Evolutionary conservation across 1,140 invertebrate species (phyloP), one percentile per base, ranked within the genome.

Genomic region (Calliphora vicina): DNA sequence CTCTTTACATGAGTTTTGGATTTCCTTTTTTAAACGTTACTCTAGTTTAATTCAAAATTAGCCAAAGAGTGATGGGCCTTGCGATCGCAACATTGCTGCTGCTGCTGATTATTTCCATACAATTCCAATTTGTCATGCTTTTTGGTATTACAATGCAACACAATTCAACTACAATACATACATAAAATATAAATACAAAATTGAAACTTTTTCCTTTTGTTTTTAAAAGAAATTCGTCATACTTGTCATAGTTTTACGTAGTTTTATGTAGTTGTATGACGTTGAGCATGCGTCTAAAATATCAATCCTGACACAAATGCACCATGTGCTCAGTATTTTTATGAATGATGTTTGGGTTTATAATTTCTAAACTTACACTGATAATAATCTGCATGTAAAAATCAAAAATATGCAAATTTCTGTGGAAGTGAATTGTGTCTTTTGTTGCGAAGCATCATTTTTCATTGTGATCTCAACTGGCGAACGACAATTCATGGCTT

Each of bases 81-180:
- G 2, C 29, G 29, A 35, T 35, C 35, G 5, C 35, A 35, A 5
- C 0, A 10, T 35, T 35, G 10, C 17, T 10, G 20, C 17, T 61
- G 61, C 17, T 67, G n/a, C 23, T 23, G n/a, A 23, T 29, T 72
- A 43, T 78, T 45, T 45, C 25, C n/a, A 43, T 78, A 23, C 29
- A 23, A 12, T 25, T 1, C 10, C n/a, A 78, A 78, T 78, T 78
- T 78, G 35, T 78, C 74, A 78, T 78, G 74, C 74, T 78, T 25
- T 78, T 23, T 25, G 61, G 61, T 67, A 67, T 67, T 67, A 67
- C 61, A 67, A 57, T 57, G 50, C 17, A 17, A 57, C 15, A 20
- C 61, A 67, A 23, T n/a, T n/a, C n/a, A n/a, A n/a, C n/a, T n/a
- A n/a, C n/a, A n/a, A 9, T 12, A 23, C 9, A 25, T 20, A 12